These are phyloP conservation scores for Nomia melanderi DNA, from an alignment of 1,140 invertebrate genomes.

Conservation along the genomic window DNA sequence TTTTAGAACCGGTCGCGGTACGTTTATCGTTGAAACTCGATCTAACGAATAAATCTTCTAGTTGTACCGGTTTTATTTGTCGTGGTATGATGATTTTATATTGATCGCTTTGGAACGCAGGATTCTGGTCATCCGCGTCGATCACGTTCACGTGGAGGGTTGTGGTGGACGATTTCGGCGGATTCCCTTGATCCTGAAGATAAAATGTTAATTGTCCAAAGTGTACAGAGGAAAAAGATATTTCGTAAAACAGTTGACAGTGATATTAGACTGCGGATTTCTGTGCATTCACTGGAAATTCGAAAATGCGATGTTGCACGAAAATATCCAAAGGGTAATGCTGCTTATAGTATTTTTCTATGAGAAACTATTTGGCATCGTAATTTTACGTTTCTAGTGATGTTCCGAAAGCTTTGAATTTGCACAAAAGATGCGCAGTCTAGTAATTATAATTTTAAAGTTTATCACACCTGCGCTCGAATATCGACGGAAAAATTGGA, in stretches of 20 bases:
- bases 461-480: constrained; percentile 84
- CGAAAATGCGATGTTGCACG: too few relatives aligned
- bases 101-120: constrained; percentile 88
- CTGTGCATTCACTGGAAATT: too few relatives aligned
- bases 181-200: constrained; percentile 89
- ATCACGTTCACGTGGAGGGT: constrained; percentile 89
- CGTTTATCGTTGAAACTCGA: background rate
- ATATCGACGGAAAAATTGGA: constrained; percentile 90
- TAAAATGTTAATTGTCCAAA: background rate
- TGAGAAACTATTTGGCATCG: too few relatives aligned
- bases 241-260: too few relatives aligned
- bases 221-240: too few relatives aligned
- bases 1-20: too few relatives aligned
- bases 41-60: background rate
- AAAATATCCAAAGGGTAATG: too few relatives aligned
- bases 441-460: background rate
- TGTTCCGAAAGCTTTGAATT: too few relatives aligned
- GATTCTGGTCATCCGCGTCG: constrained; percentile 97
- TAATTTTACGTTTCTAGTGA: too few relatives aligned
- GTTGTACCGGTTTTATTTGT: constrained; percentile 82
- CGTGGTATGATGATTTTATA: constrained; percentile 88
- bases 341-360: too few relatives aligned
- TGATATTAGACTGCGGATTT: too few relatives aligned
- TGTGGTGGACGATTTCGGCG: constrained; percentile 88
- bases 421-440: too few relatives aligned